Evolutionary conservation across 2,888 invertebrate species (phyloP), one percentile per base, ranked within the genome.

Genomic region (Aspidapion aeneum): DNA sequence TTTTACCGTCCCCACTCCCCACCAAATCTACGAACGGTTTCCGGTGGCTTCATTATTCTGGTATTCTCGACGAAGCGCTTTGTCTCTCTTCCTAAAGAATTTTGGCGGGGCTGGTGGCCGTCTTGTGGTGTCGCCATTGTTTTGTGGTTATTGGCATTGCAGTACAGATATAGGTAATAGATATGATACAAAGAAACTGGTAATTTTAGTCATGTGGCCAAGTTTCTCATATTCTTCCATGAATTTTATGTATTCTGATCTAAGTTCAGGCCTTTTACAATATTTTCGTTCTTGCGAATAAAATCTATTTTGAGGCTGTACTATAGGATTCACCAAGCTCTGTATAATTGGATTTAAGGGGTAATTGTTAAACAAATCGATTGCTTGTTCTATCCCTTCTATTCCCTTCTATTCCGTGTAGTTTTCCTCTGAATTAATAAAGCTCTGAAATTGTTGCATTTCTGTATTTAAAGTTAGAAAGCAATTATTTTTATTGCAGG

Each of bases 141-240:
- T n/a, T n/a, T n/a, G n/a, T n/a, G n/a, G n/a, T n/a, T n/a, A n/a
- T 60, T 12, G 58, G 61, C 18, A 63, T n/a, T n/a, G n/a, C n/a
- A n/a, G n/a, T n/a, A n/a, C n/a, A 17, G n/a, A n/a, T n/a, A n/a
- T n/a, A n/a, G n/a, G 35, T 51, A 61, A 52, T 52, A 61, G 50
- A 21, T 51, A 9, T 55, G 60, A 16, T 21, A 55, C 22, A 16
- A 17, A n/a, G 49, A 52, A 20, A 16, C 2, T 2, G 3, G 50
- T n/a, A 18, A 58, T 61, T 61, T 61, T 17, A 3, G 50, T 57
- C 61, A 61, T 61, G 19, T 61, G 52, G 5, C 21, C 21, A 5
- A 61, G 51, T 2, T 48, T 9, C 20, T 49, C 5, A 59, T 61
- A 61, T 52, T 52, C 52, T 19, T 52, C 7, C 52, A 52, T 52